Evolutionary conservation across 2,797 vertebrate species (phyloP).

Genomic region (Denticeps clupeoides): DNA sequence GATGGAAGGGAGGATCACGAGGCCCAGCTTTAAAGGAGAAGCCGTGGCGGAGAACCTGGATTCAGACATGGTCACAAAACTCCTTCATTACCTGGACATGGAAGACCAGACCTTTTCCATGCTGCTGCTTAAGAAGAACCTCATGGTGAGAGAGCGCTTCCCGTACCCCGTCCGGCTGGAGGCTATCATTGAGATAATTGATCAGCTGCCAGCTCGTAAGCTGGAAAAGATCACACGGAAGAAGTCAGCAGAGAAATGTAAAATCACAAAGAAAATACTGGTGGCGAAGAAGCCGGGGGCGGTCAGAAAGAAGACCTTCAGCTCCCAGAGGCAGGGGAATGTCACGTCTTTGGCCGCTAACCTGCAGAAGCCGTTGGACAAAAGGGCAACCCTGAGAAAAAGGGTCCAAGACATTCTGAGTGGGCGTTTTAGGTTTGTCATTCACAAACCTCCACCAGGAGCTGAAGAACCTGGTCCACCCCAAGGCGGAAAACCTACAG

Average conservation of each 20-base stretch:
- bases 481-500: no score
- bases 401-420: slow-evolving; percentile 60
- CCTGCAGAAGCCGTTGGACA: slow-evolving; percentile 37
- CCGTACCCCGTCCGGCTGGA: slow-evolving; percentile 62
- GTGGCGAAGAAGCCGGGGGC: slow-evolving; percentile 38
- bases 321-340: slow-evolving; percentile 38
- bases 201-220: slow-evolving; percentile 62
- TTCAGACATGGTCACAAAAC: slow-evolving; percentile 53
- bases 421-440: slow-evolving; percentile 57
- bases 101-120: slow-evolving; percentile 58
- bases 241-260: slow-evolving; percentile 48
- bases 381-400: slow-evolving; percentile 51
- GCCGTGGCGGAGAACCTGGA: slow-evolving; percentile 52
- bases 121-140: slow-evolving; percentile 65
- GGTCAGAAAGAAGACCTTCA: slow-evolving; percentile 24
- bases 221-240: slow-evolving; percentile 62
- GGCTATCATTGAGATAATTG: slow-evolving; percentile 60
- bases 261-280: slow-evolving; percentile 49
- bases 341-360: slow-evolving; percentile 27
- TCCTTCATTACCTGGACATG: slow-evolving; percentile 58
- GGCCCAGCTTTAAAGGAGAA: slow-evolving; percentile 49
- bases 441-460: slow-evolving; percentile 40
- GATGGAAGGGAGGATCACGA: slow-evolving; percentile 65
- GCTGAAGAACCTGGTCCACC: slow-evolving; percentile 8
- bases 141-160: slow-evolving; percentile 54